Evolutionary conservation across 2,888 invertebrate genomes (phyloP).

Genomic region (Herminia tarsipennalis): DNA sequence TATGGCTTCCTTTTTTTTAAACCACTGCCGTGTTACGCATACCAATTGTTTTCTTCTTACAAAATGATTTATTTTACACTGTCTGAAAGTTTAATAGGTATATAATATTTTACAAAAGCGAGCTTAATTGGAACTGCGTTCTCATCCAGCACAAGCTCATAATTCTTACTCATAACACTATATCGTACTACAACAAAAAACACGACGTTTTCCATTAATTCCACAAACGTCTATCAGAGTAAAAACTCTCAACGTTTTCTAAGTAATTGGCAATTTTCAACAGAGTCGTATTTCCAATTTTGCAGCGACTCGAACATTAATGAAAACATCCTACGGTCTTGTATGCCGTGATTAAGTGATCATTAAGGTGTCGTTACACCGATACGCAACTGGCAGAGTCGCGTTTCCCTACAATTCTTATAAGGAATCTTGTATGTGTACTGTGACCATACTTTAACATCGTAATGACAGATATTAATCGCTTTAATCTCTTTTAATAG

Average conservation of each 20-base stretch:
- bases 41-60: too few relatives aligned
- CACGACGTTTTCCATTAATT: conserved; percentile 5
- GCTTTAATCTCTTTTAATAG: conserved; percentile 54
- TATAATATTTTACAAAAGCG: too few relatives aligned
- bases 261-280: conserved; percentile 51
- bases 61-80: too few relatives aligned
- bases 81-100: too few relatives aligned
- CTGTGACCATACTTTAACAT: conserved; percentile 58
- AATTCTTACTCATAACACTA: not conserved
- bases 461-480: conserved; percentile 60
- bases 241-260: conserved; percentile 33
- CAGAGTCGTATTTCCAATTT: conserved; percentile 50
- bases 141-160: too few relatives aligned
- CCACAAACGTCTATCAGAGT: conserved; percentile 10
- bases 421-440: conserved; percentile 58
- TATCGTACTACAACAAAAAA: conserved; percentile 15
- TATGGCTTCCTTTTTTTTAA: too few relatives aligned
- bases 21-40: too few relatives aligned
- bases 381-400: conserved; percentile 45
- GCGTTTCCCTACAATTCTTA: conserved; percentile 49
- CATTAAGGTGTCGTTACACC: conserved; percentile 68
- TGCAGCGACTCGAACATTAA: conserved; percentile 47
- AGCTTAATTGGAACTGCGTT: too few relatives aligned
- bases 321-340: conserved; percentile 54
- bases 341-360: conserved; percentile 66